These are phyloP conservation scores for Drosophila formosana DNA, from an alignment of 2,888 invertebrate species.

Conservation along the genomic window DNA sequence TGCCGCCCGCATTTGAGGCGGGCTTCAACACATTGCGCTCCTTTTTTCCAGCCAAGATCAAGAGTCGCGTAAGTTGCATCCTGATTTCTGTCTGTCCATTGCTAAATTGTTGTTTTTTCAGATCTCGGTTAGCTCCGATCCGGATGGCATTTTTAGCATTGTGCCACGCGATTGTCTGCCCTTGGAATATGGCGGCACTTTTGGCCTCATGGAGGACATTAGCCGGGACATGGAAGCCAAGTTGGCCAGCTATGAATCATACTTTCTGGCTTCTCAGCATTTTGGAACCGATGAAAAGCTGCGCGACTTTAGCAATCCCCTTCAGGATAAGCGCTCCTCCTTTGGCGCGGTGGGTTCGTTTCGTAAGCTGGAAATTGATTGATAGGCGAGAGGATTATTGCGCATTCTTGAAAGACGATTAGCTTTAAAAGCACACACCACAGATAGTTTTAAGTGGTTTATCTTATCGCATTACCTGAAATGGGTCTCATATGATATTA, in stretches of 20 bases:
- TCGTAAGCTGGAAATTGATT: slow-evolving; percentile 83
- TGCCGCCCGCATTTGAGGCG: slow-evolving; percentile 87
- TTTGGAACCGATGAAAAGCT: slow-evolving; percentile 82
- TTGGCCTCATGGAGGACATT: slow-evolving; percentile 85
- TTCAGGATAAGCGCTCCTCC: slow-evolving; percentile 66
- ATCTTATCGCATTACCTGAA: slow-evolving; percentile 33
- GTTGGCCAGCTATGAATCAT: slow-evolving; percentile 73
- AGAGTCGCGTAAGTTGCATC: slow-evolving; percentile 86
- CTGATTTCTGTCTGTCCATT: background rate
- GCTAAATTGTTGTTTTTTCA: slow-evolving; percentile 57
- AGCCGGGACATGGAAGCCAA: slow-evolving; percentile 81
- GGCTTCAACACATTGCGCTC: slow-evolving; percentile 87
- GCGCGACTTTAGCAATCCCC: slow-evolving; percentile 64
- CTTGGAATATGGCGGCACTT: slow-evolving; percentile 88
- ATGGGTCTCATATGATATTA: background rate
- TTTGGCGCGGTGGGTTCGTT: slow-evolving; percentile 84
- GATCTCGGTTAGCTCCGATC: slow-evolving; percentile 87
- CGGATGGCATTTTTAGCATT: slow-evolving; percentile 87
- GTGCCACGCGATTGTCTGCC: slow-evolving; percentile 88
- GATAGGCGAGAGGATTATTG: slow-evolving; percentile 7
- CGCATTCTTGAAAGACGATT: slow-evolving; percentile 18
- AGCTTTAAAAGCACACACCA: slow-evolving; percentile 23
- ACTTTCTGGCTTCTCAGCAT: slow-evolving; percentile 77
- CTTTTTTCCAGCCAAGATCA: slow-evolving; percentile 88
- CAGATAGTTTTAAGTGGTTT: slow-evolving; percentile 7